A percentile compares a stretch with the other conserved stretches of the same genome.
These are phyloP conservation scores for Tiliacea citrago DNA, from an alignment of 2,888 invertebrate species.

Conservation along the genomic window DNA sequence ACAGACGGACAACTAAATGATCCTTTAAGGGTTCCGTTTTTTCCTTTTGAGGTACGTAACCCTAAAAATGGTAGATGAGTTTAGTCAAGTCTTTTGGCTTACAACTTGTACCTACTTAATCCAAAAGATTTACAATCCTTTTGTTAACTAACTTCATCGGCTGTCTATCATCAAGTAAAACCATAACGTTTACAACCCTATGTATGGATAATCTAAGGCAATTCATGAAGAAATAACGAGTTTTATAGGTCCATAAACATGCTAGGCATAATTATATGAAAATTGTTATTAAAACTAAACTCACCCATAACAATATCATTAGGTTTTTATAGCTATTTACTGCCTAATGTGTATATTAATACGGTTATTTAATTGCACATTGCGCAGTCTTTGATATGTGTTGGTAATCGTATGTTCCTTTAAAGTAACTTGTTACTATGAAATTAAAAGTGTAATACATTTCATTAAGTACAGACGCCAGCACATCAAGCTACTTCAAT, in stretches of 20 bases:
- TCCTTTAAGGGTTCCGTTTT: too few relatives aligned
- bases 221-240: constrained; percentile 19
- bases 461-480: background rate
- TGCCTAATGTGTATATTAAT: constrained; percentile 16
- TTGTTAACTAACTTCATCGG: background rate
- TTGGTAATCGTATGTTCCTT: background rate
- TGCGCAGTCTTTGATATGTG: background rate
- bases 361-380: background rate
- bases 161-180: constrained; percentile 8
- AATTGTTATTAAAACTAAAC: constrained; percentile 31
- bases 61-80: too few relatives aligned
- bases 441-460: background rate
- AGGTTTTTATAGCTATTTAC: constrained; percentile 18
- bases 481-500: too few relatives aligned
- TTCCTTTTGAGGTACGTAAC: too few relatives aligned
- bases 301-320: constrained; percentile 7
- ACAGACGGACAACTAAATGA: too few relatives aligned
- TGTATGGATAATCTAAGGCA: background rate
- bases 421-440: background rate
- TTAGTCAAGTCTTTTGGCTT: too few relatives aligned
- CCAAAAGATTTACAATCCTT: too few relatives aligned
- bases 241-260: constrained; percentile 27
- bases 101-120: too few relatives aligned
- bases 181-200: background rate
- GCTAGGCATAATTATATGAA: constrained; percentile 9